A percentile compares a stretch with the other conserved stretches of the same genome.
phyloP scores from a whole-genome alignment of 2,888 invertebrate species.

The Callosobruchus maculatus region DNA sequence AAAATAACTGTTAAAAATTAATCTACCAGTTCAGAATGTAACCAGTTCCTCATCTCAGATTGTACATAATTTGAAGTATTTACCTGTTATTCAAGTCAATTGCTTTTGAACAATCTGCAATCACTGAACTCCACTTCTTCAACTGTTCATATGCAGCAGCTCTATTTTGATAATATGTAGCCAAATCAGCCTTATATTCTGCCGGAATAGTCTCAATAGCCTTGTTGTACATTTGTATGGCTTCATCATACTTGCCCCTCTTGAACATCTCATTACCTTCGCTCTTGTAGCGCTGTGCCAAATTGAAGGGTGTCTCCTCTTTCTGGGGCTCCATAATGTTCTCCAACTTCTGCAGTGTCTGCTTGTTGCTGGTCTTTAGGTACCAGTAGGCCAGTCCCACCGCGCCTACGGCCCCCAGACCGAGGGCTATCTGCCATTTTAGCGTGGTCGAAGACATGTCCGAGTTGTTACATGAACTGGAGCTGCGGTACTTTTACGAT shows the following conservation, averaged over 20 bases:
- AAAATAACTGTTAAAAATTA: too few species aligned
- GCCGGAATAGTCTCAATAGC: constrained; percentile 88
- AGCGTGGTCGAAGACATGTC: constrained; percentile 49
- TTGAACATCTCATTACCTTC: constrained; percentile 87
- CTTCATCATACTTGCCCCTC: constrained; percentile 84
- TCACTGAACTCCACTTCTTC: constrained; percentile 78
- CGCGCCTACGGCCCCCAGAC: constrained; percentile 79
- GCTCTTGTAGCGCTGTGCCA: constrained; percentile 76
- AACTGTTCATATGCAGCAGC: constrained; percentile 93
- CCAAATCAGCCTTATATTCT: constrained; percentile 68
- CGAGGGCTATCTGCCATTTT: constrained; percentile 84
- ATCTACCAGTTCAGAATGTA: too few species aligned
- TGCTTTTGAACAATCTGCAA: constrained; percentile 83
- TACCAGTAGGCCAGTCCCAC: constrained; percentile 67
- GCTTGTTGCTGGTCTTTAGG: constrained; percentile 53
- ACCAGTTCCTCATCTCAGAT: too few species aligned
- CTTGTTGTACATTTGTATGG: constrained; percentile 83
- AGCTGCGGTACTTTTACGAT: neutral
- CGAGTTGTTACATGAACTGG: neutral
- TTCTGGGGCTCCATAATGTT: constrained; percentile 29
- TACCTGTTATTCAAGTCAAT: constrained; percentile 68
- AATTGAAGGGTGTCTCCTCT: constrained; percentile 61
- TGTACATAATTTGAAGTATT: too few species aligned
- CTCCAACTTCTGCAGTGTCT: constrained; percentile 23
- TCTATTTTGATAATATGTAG: constrained; percentile 93